Evolutionary conservation across 2,888 invertebrate genomes (phyloP).

Genomic region (Papilio gigon): DNA sequence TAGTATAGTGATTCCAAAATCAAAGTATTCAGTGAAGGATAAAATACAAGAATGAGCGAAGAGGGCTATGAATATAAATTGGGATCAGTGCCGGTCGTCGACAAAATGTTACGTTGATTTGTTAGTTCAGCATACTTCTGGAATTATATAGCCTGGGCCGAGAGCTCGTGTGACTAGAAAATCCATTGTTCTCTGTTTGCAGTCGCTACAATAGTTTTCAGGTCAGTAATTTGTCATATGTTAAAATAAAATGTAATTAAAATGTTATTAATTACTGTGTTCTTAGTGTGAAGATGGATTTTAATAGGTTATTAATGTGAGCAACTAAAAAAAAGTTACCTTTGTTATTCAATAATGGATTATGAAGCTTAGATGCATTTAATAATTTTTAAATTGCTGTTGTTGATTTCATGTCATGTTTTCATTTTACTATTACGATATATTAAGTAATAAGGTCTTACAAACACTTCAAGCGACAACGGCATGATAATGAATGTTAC

Average conservation of each 20-base stretch:
- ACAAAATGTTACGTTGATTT: conserved; percentile 30
- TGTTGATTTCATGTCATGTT: no score
- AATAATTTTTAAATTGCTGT: no score
- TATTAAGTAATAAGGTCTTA: no score
- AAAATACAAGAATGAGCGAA: conserved; percentile 20
- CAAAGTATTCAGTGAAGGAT: not conserved
- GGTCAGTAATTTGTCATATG: conserved; percentile 11
- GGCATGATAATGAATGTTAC: not conserved
- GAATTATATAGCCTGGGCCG: conserved; percentile 13
- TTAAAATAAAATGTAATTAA: not conserved
- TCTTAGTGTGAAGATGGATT: no score
- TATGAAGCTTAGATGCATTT: no score
- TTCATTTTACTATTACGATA: no score
- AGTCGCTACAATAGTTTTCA: not conserved
- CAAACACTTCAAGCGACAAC: no score
- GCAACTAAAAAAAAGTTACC: no score
- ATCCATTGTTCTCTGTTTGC: conserved; percentile 33
- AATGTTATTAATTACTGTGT: no score
- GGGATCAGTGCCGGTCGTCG: conserved; percentile 20
- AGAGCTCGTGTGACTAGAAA: conserved; percentile 15
- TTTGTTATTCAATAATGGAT: no score
- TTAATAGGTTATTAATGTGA: no score
- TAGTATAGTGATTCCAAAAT: conserved; percentile 6
- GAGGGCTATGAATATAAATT: conserved; percentile 25
- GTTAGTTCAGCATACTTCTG: conserved; percentile 20